Evolutionary conservation across 2,888 invertebrate species (phyloP).

Genomic region (Apantesis nais): DNA sequence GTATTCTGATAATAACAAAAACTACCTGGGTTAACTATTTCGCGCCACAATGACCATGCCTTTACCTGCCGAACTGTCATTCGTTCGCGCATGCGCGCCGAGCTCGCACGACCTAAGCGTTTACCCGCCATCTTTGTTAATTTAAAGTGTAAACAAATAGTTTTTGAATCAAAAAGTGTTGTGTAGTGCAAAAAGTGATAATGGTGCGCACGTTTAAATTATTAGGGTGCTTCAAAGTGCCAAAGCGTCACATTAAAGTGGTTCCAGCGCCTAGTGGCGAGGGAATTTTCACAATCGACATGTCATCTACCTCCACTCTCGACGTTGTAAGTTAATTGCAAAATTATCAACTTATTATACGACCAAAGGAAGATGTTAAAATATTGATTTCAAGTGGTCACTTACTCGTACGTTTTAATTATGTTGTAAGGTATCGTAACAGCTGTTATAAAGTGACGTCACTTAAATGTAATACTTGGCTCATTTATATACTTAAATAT

Average conservation of each 20-base stretch:
- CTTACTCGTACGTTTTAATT: constrained; percentile 24
- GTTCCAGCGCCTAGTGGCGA: constrained; percentile 66
- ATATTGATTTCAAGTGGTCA: not conserved
- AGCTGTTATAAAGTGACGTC: constrained; percentile 49
- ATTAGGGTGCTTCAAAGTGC: constrained; percentile 71
- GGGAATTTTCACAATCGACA: constrained; percentile 73
- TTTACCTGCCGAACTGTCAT: constrained; percentile 77
- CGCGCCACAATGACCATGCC: constrained; percentile 62
- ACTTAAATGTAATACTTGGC: not conserved
- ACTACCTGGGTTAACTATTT: constrained; percentile 64
- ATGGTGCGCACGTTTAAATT: constrained; percentile 77
- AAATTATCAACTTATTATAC: constrained; percentile 34
- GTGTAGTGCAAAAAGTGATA: constrained; percentile 37
- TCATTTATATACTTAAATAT: not conserved
- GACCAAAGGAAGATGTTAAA: constrained; percentile 21
- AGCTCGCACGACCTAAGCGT: constrained; percentile 65
- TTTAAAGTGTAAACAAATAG: constrained; percentile 38
- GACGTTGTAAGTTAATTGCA: constrained; percentile 71
- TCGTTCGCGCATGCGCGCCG: constrained; percentile 64
- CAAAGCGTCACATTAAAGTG: constrained; percentile 69
- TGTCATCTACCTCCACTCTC: constrained; percentile 74
- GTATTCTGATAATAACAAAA: constrained; percentile 37
- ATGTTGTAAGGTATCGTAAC: constrained; percentile 26
- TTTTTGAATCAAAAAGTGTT: constrained; percentile 49
- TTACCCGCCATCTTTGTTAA: constrained; percentile 44